Percentiles rank a stretch among this genome's conserved stretches.
phyloP scores from a whole-genome alignment of 2,797 vertebrate genomes.

The Gadopsis marmoratus region DNA sequence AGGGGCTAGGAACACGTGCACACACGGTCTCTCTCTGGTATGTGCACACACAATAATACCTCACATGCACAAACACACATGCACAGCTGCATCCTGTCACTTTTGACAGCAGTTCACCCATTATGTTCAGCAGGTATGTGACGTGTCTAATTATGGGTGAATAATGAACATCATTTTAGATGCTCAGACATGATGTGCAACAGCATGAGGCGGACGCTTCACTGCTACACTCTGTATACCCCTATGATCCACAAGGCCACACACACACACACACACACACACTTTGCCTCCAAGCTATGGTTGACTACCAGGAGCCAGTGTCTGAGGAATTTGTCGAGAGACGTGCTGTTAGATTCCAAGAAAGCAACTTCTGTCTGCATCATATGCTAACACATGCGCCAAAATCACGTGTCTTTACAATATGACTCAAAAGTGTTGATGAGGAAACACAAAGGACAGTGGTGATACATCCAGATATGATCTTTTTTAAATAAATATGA shows the following conservation, averaged over 20 bases:
- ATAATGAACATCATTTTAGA: slow-evolving; percentile 62
- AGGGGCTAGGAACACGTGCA: slow-evolving; percentile 11
- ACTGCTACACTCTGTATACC: background rate
- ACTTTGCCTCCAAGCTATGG: background rate
- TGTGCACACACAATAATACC: background rate
- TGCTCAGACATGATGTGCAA: slow-evolving; percentile 31
- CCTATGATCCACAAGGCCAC: background rate
- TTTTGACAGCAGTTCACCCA: slow-evolving; percentile 39
- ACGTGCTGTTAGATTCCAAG: background rate
- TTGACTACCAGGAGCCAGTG: background rate
- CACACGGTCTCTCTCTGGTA: background rate
- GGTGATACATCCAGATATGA: background rate
- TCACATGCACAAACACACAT: slow-evolving; percentile 1
- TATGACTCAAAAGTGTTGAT: background rate
- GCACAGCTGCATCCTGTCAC: slow-evolving; percentile 53
- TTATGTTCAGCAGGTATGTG: slow-evolving; percentile 57
- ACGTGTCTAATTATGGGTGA: slow-evolving; percentile 67
- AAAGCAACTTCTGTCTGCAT: background rate
- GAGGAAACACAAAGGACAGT: background rate
- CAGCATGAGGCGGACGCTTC: slow-evolving; percentile 18
- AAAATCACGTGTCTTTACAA: background rate
- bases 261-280: background rate
- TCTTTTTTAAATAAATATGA: background rate
- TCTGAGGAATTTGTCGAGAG: background rate
- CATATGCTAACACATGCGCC: background rate